These are phyloP conservation scores for Apis cerana DNA, from an alignment of 1,140 invertebrate species.

Conservation along the genomic window DNA sequence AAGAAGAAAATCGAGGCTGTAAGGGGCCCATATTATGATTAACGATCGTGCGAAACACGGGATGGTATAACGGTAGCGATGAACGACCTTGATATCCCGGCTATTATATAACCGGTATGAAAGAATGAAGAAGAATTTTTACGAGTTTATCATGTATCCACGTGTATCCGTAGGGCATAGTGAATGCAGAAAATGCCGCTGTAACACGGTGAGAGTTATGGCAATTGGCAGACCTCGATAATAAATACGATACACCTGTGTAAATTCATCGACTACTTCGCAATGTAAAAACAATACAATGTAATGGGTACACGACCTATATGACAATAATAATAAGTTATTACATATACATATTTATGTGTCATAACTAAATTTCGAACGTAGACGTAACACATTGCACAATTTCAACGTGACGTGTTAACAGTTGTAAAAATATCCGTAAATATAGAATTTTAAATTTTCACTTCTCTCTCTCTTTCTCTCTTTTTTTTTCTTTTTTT, in stretches of 20 bases:
- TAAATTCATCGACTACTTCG: constrained; percentile 47
- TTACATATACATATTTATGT: background rate
- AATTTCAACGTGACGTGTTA: background rate
- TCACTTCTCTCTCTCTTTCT: background rate
- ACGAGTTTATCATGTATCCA: constrained; percentile 39
- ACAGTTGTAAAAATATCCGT: background rate
- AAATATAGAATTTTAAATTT: background rate
- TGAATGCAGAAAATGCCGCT: constrained; percentile 47
- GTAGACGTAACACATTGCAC: background rate
- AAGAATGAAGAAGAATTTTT: constrained; percentile 48
- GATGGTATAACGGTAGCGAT: background rate
- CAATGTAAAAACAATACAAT: constrained; percentile 42
- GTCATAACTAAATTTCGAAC: constrained; percentile 10
- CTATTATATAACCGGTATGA: constrained; percentile 37
- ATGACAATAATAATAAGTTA: constrained; percentile 21
- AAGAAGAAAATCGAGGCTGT: background rate
- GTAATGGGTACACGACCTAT: background rate
- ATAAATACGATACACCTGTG: constrained; percentile 56
- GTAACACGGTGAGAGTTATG: constrained; percentile 31
- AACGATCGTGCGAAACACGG: constrained; percentile 30
- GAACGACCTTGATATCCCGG: constrained; percentile 24
- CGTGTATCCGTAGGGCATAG: constrained; percentile 12
- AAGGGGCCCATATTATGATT: constrained; percentile 31
- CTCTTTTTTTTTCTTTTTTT: no score
- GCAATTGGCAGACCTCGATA: constrained; percentile 45